Evolutionary conservation across 2,797 vertebrate species (phyloP), one percentile per base, ranked within the genome.

Genomic region (Notolepis coatsorum): DNA sequence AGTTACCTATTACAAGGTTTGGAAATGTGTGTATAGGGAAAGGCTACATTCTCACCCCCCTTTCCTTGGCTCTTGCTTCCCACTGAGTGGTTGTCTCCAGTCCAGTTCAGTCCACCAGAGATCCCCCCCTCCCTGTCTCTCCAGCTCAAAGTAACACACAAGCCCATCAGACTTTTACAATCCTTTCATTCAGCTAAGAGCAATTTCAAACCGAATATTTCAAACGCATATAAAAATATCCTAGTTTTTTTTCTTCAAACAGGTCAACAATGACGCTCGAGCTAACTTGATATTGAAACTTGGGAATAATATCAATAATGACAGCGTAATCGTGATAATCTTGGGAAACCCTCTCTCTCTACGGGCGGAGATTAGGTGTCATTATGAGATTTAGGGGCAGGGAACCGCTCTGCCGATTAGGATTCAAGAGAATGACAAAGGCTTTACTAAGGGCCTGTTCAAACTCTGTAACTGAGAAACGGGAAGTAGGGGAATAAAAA

Each of bases 91-190:
- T 80, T 12, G 49, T 81, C 86, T 84, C 61, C 68, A 80, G 37
- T 59, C 30, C 62, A 77, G 87, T 88, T 77, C 76, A 90, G 77
- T 70, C 75, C 85, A 82, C 71, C 61, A 71, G 81, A 88, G 80
- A 81, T 60, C 75, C 43, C 58, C 7, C 61, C 53, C 54, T 77
- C 75, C 71, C 65, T 67, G 53, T 61, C 71, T 53, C 56, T 59
- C 65, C 63, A 63, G 77, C 80, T 80, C 77, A 50, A 30, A 77
- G 81, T 82, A 84, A 90, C 65, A 76, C 63, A 82, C n/a, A n/a
- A n/a, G 85, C 28, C 87, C 78, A 86, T 87, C 71, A 74, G 72
- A 82, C 77, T 61, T 87, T 86, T 85, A 85, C 77, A 85, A 79
- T 77, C 69, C 35, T 35, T 61, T 80, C 77, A 84, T 79, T 87